Base-by-base conservation (phyloP, 2,797 vertebrate genomes). In the Sebastes variabilis region DNA sequence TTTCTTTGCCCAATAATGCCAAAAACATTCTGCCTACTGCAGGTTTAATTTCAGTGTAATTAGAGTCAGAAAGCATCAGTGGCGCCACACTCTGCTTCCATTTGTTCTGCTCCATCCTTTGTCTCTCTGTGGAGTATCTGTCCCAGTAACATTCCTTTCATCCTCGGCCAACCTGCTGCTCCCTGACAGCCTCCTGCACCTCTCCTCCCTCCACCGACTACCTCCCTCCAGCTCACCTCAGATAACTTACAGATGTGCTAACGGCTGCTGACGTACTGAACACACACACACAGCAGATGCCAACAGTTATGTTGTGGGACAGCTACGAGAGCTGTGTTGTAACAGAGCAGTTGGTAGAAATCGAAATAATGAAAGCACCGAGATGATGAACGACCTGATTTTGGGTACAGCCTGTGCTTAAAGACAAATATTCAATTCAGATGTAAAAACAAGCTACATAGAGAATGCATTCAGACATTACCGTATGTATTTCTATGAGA, bases 111-210 rank as follows among this genome's bases (percentile, higher is more conserved):
- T 56, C 64, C 14, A 2, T 73, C 66, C 72, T 60, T 24, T 11
- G 8, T 68, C 60, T 66, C 52, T 72, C 64, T 60, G 52, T 18
- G n/a, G 72, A 75, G 68, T 73, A 36, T 38, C 59, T 13, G 18
- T 76, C 85, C 79, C 81, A 77, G 72, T 81, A 62, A 84, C 42
- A 83, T 85, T 80, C 71, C 79, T 79, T 75, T 88, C 81, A 91
- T 91, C 80, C 62, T 56, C 75, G 76, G 82, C 85, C 90, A 84
- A 38, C 77, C 80, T 64, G 82, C 79, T 25, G 56, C 68, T 66
- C 29, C 67, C 61, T 4, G 65, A 34, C 68, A 62, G 81, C 81
- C 62, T 70, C 55, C 38, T 14, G 13, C 69, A 59, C 66, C 66
- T 62, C 79, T 61, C 66, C 38, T 75, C 74, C 49, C 25, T 12